These are phyloP conservation scores for Bilobella aurantiaca DNA, from an alignment of 1,140 invertebrate genomes.

Conservation along the genomic window DNA sequence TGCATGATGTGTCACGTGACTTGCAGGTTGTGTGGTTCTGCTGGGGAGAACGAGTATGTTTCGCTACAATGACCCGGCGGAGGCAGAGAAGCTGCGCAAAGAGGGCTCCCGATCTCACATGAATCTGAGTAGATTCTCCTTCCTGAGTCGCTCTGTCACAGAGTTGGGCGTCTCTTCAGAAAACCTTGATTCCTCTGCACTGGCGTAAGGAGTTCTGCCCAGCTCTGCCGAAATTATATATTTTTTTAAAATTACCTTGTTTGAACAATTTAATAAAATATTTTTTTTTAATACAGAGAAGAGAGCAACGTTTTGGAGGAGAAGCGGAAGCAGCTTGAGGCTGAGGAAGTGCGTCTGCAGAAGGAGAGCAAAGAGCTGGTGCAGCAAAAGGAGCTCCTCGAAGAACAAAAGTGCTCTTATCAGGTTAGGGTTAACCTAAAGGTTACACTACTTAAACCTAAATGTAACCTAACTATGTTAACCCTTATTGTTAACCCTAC, in stretches of 20 bases:
- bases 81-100: conserved; percentile 72
- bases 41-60: conserved; percentile 84
- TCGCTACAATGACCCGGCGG: conserved; percentile 81
- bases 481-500: neutral
- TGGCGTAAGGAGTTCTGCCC: conserved; percentile 10
- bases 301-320: conserved; percentile 33
- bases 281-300: conserved; percentile 24
- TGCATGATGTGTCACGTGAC: too few relatives aligned
- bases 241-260: neutral
- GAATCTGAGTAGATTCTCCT: conserved; percentile 68
- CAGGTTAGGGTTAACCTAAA: conserved; percentile 32
- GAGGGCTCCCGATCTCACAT: conserved; percentile 51
- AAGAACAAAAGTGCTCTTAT: conserved; percentile 36
- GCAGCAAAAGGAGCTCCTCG: conserved; percentile 33
- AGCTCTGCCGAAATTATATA: too few relatives aligned
- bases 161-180: conserved; percentile 68
- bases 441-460: neutral
- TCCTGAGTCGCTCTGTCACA: conserved; percentile 70
- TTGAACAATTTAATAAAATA: conserved; percentile 3
- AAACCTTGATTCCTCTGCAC: conserved; percentile 44
- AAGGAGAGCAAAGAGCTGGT: conserved; percentile 34
- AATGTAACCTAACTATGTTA: too few relatives aligned
- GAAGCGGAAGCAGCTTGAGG: conserved; percentile 33
- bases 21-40: conserved; percentile 64
- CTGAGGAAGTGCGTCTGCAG: conserved; percentile 30